phyloP scores from a whole-genome alignment of 2,113 vertebrate species.

The Aegypius monachus region DNA sequence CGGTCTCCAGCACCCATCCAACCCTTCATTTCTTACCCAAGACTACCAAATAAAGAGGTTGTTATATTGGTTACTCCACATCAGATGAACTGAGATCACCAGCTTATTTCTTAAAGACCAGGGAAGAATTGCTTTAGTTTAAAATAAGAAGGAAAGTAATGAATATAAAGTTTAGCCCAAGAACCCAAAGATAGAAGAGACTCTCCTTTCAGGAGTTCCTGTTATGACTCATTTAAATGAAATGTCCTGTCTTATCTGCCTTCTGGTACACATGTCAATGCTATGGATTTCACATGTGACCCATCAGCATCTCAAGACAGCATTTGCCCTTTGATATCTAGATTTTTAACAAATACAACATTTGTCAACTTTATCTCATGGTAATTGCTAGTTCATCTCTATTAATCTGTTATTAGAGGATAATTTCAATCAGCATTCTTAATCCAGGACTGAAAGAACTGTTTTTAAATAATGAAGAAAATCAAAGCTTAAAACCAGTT shows the following conservation, averaged over 20 bases:
- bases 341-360: neutral
- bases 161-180: constrained; percentile 46
- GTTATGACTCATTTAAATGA: neutral
- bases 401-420: neutral
- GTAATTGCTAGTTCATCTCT: neutral
- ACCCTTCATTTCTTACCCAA: neutral
- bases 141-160: constrained; percentile 40
- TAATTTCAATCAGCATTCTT: constrained; percentile 1
- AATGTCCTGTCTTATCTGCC: neutral
- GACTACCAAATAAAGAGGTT: neutral
- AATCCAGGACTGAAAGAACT: neutral
- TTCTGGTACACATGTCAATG: constrained; percentile 23
- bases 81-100: neutral
- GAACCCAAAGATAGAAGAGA: constrained; percentile 43
- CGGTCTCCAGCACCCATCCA: neutral
- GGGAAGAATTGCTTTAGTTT: constrained; percentile 6
- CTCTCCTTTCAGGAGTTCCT: constrained; percentile 62
- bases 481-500: constrained; percentile 61
- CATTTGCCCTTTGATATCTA: neutral
- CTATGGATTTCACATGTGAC: constrained; percentile 11
- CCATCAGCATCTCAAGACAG: constrained; percentile 23
- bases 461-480: constrained; percentile 45
- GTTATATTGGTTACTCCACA: neutral
- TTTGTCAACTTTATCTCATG: neutral
- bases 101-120: neutral